Evolutionary conservation across 2,113 vertebrate genomes (phyloP).

Genomic region (Elaphurus davidianus): DNA sequence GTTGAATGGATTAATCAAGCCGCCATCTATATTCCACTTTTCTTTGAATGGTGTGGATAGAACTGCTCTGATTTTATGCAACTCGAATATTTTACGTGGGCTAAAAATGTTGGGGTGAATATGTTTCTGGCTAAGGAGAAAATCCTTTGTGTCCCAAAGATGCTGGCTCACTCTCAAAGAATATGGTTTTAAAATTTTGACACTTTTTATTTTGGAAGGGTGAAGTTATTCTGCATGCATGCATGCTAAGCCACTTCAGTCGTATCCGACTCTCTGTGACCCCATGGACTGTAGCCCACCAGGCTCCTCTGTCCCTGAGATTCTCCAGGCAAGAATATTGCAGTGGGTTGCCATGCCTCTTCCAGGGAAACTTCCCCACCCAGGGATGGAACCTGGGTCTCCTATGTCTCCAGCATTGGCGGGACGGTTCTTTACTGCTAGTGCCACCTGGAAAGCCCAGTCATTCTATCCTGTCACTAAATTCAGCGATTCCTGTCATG

Average conservation of each 20-base stretch:
- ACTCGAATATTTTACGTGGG: fast-evolving
- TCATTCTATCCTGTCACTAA: neutral
- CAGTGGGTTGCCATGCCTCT: neutral
- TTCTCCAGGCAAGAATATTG: neutral
- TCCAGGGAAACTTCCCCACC: neutral
- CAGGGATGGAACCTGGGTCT: neutral
- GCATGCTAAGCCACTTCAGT: neutral
- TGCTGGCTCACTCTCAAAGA: neutral
- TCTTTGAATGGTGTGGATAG: neutral
- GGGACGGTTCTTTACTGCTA: neutral
- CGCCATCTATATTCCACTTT: neutral
- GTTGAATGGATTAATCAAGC: neutral
- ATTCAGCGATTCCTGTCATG: fast-evolving
- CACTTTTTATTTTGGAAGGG: neutral
- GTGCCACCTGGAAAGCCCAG: neutral
- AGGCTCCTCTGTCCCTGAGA: neutral
- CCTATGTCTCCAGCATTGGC: fast-evolving
- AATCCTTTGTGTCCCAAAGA: neutral
- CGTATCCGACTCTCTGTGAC: neutral
- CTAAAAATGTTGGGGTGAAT: neutral
- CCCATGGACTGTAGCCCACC: fast-evolving
- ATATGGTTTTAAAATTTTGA: neutral
- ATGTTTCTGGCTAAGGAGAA: neutral
- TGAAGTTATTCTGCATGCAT: neutral
- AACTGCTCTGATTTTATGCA: fast-evolving